Conservation (phyloP, 1,140 invertebrate species). For the Mercenaria mercenaria region DNA sequence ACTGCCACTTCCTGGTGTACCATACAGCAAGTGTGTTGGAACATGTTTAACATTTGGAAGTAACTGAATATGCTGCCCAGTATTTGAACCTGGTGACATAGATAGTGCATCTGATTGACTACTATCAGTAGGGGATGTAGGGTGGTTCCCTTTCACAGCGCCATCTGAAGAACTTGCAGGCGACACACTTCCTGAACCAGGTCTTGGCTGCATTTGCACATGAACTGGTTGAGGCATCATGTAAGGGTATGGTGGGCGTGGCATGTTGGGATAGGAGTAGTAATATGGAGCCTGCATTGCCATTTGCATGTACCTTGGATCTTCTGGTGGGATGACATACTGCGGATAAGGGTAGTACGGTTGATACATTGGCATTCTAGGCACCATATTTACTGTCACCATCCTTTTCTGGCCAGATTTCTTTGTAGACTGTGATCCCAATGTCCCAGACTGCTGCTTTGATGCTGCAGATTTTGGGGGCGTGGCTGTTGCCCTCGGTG, state of each 20-base stretch:
- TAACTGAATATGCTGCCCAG: constrained; percentile 76
- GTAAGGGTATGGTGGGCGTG: constrained; percentile 61
- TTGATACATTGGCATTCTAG: constrained; percentile 53
- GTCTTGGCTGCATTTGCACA: constrained; percentile 46
- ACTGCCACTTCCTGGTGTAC: constrained; percentile 53
- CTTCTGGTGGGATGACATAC: constrained; percentile 56
- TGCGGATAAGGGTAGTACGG: constrained; percentile 49
- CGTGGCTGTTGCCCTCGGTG: constrained; percentile 33
- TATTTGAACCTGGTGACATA: constrained; percentile 63
- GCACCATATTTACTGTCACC: constrained; percentile 48
- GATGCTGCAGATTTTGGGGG: constrained; percentile 34
- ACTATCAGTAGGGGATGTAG: constrained; percentile 56
- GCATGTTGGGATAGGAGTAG: constrained; percentile 57
- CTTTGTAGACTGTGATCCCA: background rate
- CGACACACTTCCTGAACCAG: constrained; percentile 57
- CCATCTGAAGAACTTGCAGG: constrained; percentile 56
- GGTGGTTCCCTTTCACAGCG: constrained; percentile 36
- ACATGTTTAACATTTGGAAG: constrained; percentile 82
- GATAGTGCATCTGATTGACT: constrained; percentile 51
- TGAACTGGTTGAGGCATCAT: constrained; percentile 52
- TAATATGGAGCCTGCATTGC: constrained; percentile 55
- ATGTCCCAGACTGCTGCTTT: background rate
- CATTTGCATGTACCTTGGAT: constrained; percentile 45
- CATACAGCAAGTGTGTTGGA: constrained; percentile 75
- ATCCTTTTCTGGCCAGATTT: background rate